Percentiles rank a stretch among this genome's conserved stretches.
These are phyloP conservation scores for Ostrea denselamellosa DNA, from an alignment of 1,140 invertebrate species.

Conservation along the genomic window DNA sequence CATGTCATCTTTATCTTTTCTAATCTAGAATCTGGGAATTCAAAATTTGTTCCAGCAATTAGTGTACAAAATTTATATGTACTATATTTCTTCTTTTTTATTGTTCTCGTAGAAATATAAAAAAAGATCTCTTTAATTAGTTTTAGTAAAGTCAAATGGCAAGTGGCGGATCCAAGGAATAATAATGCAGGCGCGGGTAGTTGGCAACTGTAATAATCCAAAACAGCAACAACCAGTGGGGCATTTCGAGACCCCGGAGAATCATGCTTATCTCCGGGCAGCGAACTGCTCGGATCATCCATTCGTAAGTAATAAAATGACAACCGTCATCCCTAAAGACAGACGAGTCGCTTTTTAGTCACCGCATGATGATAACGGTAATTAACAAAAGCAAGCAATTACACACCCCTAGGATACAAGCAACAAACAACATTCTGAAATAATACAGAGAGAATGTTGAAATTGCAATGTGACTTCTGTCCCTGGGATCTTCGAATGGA, in stretches of 20 bases:
- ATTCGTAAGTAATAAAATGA: constrained; percentile 4
- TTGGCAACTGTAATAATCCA: neutral
- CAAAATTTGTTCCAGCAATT: neutral
- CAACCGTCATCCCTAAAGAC: neutral
- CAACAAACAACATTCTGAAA: neutral
- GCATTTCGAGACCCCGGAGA: neutral
- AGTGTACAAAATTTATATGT: neutral
- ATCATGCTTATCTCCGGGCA: neutral
- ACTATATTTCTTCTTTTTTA: neutral
- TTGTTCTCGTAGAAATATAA: too few relatives aligned
- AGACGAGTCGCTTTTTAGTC: neutral
- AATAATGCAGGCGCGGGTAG: constrained; percentile 12
- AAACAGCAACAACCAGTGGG: constrained; percentile 25
- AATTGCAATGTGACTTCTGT: too few relatives aligned
- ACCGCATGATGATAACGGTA: neutral
- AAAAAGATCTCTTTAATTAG: neutral
- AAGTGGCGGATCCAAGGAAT: constrained; percentile 23
- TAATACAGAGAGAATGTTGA: too few relatives aligned
- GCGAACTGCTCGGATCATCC: neutral
- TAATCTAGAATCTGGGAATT: neutral
- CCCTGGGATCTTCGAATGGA: too few relatives aligned
- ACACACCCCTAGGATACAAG: neutral
- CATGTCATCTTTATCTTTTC: too few relatives aligned
- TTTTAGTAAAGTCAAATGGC: neutral
- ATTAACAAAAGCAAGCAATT: neutral